Evolutionary conservation across 2,888 invertebrate species (phyloP).

Genomic region (Muscina levida): DNA sequence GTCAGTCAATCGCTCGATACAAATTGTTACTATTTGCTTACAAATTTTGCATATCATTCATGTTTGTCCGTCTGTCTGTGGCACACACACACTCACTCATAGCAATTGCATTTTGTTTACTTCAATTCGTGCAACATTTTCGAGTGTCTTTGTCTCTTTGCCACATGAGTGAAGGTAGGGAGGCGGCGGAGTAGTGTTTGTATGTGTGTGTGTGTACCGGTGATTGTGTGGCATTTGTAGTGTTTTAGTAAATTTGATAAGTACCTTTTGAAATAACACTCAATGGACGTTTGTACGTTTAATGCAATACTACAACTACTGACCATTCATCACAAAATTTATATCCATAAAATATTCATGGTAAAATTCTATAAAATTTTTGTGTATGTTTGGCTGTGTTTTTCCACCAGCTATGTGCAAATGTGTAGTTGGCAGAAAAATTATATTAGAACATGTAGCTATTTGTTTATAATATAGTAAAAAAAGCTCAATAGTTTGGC

Average conservation of each 20-base stretch:
- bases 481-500: too few relatives aligned
- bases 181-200: too few relatives aligned
- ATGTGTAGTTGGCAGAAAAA: too few relatives aligned
- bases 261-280: conserved; percentile 26
- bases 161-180: background rate
- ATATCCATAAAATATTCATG: background rate
- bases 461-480: too few relatives aligned
- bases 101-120: conserved; percentile 6
- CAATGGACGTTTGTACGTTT: conserved; percentile 9
- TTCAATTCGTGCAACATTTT: background rate
- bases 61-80: background rate
- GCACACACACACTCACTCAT: background rate
- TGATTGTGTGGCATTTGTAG: background rate
- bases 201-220: background rate
- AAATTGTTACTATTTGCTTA: conserved; percentile 6
- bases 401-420: too few relatives aligned
- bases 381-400: background rate
- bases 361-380: background rate
- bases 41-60: conserved; percentile 19
- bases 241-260: conserved; percentile 37
- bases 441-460: too few relatives aligned
- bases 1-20: background rate
- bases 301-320: background rate
- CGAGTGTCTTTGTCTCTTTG: background rate
- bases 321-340: background rate